phyloP scores from a whole-genome alignment of 2,113 vertebrate genomes.

The Equus przewalskii region DNA sequence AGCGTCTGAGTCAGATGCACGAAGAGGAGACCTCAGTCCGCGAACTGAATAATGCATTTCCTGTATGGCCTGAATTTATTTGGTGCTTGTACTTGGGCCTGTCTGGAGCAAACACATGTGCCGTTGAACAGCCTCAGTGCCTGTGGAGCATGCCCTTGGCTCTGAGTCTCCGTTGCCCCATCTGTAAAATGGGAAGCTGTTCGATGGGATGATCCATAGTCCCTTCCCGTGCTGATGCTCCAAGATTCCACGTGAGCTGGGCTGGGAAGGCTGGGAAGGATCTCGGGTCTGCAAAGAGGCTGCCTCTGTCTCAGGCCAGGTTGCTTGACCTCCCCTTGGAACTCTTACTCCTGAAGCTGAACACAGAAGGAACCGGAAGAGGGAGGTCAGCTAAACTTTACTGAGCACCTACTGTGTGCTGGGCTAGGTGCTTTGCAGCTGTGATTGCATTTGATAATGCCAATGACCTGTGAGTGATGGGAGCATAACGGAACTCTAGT shows the following conservation, averaged over 20 bases:
- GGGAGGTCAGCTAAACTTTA: neutral
- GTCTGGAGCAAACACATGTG: neutral
- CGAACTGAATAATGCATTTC: constrained; percentile 74
- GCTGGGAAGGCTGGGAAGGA: neutral
- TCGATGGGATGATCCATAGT: neutral
- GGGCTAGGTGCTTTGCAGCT: neutral
- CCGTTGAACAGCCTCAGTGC: constrained; percentile 25
- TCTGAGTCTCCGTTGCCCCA: constrained; percentile 26
- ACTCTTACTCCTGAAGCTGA: neutral
- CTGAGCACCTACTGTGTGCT: constrained; percentile 19
- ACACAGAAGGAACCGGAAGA: neutral
- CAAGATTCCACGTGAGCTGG: neutral
- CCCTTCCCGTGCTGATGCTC: neutral
- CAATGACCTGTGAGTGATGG: neutral
- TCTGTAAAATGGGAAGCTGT: constrained; percentile 67
- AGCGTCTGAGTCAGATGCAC: constrained; percentile 75
- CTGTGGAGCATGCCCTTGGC: neutral
- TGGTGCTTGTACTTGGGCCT: constrained; percentile 47
- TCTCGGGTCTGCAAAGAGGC: neutral
- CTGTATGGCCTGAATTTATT: constrained; percentile 77
- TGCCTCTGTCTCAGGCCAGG: neutral
- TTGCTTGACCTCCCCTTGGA: neutral
- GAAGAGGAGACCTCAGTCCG: constrained; percentile 53
- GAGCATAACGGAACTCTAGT: neutral
- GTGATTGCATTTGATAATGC: neutral